phyloP scores from a whole-genome alignment of 2,888 invertebrate species.

The Pristionchus arcanus region DNA sequence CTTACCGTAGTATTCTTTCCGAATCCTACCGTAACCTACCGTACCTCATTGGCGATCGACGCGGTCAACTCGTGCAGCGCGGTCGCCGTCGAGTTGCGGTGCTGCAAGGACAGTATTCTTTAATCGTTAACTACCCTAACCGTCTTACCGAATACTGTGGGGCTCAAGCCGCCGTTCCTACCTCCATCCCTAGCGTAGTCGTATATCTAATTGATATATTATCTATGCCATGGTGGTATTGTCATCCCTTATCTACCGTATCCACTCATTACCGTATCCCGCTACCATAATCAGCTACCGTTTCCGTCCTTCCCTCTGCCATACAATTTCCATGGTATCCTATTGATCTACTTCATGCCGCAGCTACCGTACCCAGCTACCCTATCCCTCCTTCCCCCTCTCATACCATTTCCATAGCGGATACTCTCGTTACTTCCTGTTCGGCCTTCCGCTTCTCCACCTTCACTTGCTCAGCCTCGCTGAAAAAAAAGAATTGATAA shows the following conservation, averaged over 20 bases:
- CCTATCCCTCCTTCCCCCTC: too few species aligned
- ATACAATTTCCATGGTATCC: not conserved
- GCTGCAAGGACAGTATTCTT: not conserved
- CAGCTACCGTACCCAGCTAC: not conserved
- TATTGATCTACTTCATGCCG: not conserved
- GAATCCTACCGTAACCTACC: not conserved
- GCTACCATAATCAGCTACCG: not conserved
- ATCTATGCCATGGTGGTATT: too few species aligned
- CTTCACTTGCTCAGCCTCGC: conserved; percentile 49
- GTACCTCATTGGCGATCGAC: conserved; percentile 41
- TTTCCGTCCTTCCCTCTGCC: not conserved
- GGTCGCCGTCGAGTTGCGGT: conserved; percentile 16
- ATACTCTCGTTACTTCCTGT: not conserved
- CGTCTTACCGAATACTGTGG: too few species aligned
- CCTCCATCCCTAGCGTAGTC: too few species aligned
- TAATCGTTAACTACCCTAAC: not conserved
- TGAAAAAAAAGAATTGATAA: not conserved
- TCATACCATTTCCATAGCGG: conserved; percentile 29
- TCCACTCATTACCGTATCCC: too few species aligned
- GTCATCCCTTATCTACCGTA: too few species aligned
- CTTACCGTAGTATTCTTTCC: not conserved
- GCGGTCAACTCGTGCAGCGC: conserved; percentile 1
- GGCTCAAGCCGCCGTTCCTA: too few species aligned
- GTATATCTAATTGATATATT: too few species aligned
- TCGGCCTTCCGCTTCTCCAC: conserved; percentile 37